Evolutionary conservation across 2,888 invertebrate genomes (phyloP), one percentile per base, ranked within the genome.

Genomic region (Parascotia fuliginaria): DNA sequence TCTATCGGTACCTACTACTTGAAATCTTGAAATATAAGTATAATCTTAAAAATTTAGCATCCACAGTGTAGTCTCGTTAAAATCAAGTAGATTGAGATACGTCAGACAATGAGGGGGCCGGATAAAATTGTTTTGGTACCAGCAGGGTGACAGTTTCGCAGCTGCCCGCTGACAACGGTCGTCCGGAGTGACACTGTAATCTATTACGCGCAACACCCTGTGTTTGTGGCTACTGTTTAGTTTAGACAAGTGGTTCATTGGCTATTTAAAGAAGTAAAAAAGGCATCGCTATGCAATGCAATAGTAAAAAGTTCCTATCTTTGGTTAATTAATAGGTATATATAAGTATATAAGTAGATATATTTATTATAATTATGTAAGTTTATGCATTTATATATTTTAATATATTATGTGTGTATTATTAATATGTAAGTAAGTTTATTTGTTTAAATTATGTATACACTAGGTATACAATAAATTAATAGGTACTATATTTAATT

Each of bases 81-180:
- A 66, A 62, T 67, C 65, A 63, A 68, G 62, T 68, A 67, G 58
- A 73, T 73, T 69, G 69, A 56, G 41, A 73, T 60, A 68, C 60
- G 59, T 48, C 46, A 31, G 54, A 62, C 65, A 60, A 58, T 55
- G 50, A 60, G 40, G 51, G 55, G 60, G 59, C 55, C 50, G 48
- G 54, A 70, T 67, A 70, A 67, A 73, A 73, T 72, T 67, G 70
- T 75, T 68, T 70, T 55, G 58, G 60, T 62, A 56, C 54, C 48
- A 64, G 60, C 57, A 69, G 67, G 65, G 61, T 77, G 82, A 80
- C 82, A 80, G 75, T 55, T 56, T 46, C 77, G 56, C 83, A 82
- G 79, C 81, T 83, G 81, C 60, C 54, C 59, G 74, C 64, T 81
- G 84, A 84, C 84, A 83, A 79, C 83, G 85, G 85, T 80, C 79